Evolutionary conservation across 2,797 vertebrate genomes (phyloP), one percentile per base, ranked within the genome.

Genomic region (Sebastes flavidus): DNA sequence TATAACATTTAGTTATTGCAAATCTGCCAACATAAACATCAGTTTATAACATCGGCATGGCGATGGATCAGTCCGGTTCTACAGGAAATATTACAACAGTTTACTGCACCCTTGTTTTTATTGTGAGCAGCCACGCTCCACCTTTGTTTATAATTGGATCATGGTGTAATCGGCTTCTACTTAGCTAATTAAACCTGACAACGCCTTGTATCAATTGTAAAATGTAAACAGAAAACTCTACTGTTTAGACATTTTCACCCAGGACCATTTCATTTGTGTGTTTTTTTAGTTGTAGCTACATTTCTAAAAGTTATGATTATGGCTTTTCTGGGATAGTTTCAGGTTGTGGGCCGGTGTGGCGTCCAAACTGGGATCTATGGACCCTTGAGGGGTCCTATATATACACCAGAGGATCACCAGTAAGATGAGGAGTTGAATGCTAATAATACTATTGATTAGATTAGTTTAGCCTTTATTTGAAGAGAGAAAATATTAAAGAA

Each of bases 91-190:
- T 58, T 22, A 27, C 4, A 54, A 29, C 25, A n/a, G 14, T 62
- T 16, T 13, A 16, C 16, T 10, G 49, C 20, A 54, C 14, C 12
- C 8, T 30, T 86, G 55, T 80, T 81, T 62, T 56, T n/a, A 38
- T 38, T 13, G 20, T 54, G n/a, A 25, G 9, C 13, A 62, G 58
- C 24, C 4, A 2, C 6, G 7, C 34, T 80, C 46, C 75, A 73
- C 72, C 80, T 68, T 65, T 79, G 56, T 89, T 89, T 82, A 67
- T 3, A 63, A 46, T 69, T 67, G 34, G 29, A 67, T 65, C 4
- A 56, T 62, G 6, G 6, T 25, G 4, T 46, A n/a, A 12, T 7
- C 42, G 2, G 30, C 3, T 79, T 61, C 36, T 22, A 32, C 12
- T 14, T 70, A 10, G 8, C 14, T 70, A 13, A 38, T 24, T 68